Evolutionary conservation across 2,888 invertebrate species (phyloP), one percentile per base, ranked within the genome.

Genomic region (Physocephala rufipes): DNA sequence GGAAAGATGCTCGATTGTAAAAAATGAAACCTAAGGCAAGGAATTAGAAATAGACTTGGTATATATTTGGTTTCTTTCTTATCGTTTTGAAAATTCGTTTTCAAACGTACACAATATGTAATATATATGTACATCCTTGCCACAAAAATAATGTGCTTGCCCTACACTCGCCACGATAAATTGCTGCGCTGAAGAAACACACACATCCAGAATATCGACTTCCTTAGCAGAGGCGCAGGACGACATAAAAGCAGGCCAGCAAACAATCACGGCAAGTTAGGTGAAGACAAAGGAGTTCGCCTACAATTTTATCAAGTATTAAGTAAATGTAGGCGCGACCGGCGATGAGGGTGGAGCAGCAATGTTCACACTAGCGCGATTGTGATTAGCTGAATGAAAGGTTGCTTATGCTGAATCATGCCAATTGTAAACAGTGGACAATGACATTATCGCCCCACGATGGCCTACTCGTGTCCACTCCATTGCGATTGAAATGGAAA

Each of bases 401-500:
- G 62, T 26, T 58, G 19, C 24, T 7, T 15, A 26, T 12, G 1
- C n/a, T 43, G 43, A 63, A 9, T 24, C n/a, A n/a, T n/a, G 21
- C 9, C 9, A 58, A 16, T 47, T 26, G 12, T 47, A 45, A 62
- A 13, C 16, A 47, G 16, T 47, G 24, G 15, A 2, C 9, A 47
- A 19, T 19, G 45, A n/a, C n/a, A n/a, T n/a, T n/a, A n/a, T n/a
- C n/a, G n/a, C n/a, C n/a, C n/a, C n/a, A n/a, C n/a, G n/a, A n/a
- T n/a, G n/a, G n/a, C n/a, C n/a, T n/a, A n/a, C n/a, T n/a, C n/a
- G n/a, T n/a, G n/a, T n/a, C n/a, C n/a, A n/a, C n/a, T n/a, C n/a
- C n/a, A n/a, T n/a, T n/a, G 70, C 74, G 76, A 76, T 75, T 75
- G 73, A 36, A 74, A 76, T 77, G 77, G 77, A 76, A 78, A 76